Evolutionary conservation across 2,888 invertebrate genomes (phyloP).

Genomic region (Tachina fera): DNA sequence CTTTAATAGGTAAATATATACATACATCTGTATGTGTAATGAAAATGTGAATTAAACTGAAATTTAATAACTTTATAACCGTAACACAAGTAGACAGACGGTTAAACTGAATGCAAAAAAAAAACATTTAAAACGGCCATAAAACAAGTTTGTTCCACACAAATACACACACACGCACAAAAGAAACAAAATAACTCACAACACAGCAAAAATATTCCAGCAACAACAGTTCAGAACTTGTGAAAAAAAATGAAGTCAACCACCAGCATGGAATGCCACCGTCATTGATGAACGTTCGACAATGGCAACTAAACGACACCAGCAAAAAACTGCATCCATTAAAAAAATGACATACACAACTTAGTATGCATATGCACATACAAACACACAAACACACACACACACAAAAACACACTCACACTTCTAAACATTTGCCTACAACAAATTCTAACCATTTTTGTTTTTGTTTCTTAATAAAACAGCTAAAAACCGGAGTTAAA

Average conservation of each 20-base stretch:
- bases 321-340: constrained; percentile 21
- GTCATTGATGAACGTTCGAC: constrained; percentile 71
- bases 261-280: constrained; percentile 81
- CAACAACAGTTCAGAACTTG: constrained; percentile 35
- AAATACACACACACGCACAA: constrained; percentile 14
- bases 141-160: constrained; percentile 38
- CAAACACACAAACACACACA: neutral
- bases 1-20: too few species aligned
- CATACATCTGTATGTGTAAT: neutral
- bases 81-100: constrained; percentile 60
- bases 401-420: constrained; percentile 1
- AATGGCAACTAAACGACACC: constrained; percentile 53
- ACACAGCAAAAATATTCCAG: constrained; percentile 13
- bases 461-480: constrained; percentile 6
- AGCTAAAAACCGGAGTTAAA: constrained; percentile 41
- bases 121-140: constrained; percentile 22
- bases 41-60: constrained; percentile 60
- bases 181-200: constrained; percentile 18
- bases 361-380: neutral
- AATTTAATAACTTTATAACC: constrained; percentile 66
- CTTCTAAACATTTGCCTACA: constrained; percentile 57
- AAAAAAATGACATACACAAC: constrained; percentile 31
- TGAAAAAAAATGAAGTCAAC: constrained; percentile 77
- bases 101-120: constrained; percentile 30
- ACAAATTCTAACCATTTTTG: constrained; percentile 57